Conservation (phyloP, 2,113 vertebrate genomes). For the Amazona vittata region DNA sequence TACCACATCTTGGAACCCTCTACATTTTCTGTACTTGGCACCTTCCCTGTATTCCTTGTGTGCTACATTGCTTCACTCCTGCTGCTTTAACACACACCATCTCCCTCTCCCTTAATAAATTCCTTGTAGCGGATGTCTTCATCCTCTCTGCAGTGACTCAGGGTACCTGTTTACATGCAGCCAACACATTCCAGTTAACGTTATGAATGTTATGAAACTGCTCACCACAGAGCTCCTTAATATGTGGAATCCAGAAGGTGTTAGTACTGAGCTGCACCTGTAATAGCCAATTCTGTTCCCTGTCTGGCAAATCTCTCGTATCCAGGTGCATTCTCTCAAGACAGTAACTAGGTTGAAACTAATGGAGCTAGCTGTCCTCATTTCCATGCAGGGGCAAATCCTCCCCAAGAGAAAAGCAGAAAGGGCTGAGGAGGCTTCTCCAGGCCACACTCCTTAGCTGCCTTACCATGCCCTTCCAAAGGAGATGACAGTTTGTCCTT, state of each 20-base stretch:
- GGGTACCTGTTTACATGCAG: background rate
- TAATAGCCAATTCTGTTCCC: background rate
- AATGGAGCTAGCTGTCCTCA: background rate
- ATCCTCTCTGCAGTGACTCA: background rate
- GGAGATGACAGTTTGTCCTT: background rate
- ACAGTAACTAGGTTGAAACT: background rate
- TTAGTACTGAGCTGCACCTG: background rate
- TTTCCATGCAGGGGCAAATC: background rate
- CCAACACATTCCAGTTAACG: background rate
- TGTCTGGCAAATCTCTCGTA: background rate
- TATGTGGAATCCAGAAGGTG: background rate
- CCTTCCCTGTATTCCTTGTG: background rate
- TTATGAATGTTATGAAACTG: background rate
- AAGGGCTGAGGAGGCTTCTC: background rate
- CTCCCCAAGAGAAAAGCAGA: background rate
- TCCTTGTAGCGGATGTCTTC: background rate
- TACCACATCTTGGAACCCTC: background rate
- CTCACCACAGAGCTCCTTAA: rapidly evolving
- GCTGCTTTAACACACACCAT: background rate
- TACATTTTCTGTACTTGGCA: background rate
- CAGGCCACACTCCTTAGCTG: background rate
- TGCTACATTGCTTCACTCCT: background rate
- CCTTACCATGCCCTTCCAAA: background rate
- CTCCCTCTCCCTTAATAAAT: background rate
- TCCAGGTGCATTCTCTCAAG: background rate